Evolutionary conservation across 2,888 invertebrate species (phyloP), one percentile per base, ranked within the genome.

Genomic region (Lepidochrysops patricia): DNA sequence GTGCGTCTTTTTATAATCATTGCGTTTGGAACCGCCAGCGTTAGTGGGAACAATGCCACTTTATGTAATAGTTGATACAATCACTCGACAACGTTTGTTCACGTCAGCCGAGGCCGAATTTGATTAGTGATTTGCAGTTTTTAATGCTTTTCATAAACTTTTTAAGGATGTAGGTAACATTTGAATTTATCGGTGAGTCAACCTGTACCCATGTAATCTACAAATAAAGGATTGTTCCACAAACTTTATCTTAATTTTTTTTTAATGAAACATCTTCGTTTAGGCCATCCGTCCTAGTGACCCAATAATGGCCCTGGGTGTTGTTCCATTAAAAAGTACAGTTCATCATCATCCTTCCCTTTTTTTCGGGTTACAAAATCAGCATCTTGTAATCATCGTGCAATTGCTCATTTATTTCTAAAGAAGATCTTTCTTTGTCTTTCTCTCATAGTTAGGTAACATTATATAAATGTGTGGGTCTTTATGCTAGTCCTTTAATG

Each of bases 1-100:
- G 27, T 52, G 26, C 52, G 52, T 52, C 26, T 27, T 52, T 26
- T 25, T 50, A 13, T 50, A 26, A 50, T 26, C n/a, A 43, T 26
- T 50, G 1, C 13, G 26, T 26, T 50, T n/a, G 7, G 25, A 26
- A n/a, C 25, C 26, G 7, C 26, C 26, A 50, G 15, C 50, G 25
- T 50, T 13, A 29, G 13, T 2, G 27, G 13, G 29, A 54, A 54
- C 54, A 54, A 54, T 54, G 19, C 29, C 12, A 32, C 32, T 32
- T 54, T 54, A 54, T 32, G 54, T 54, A 54, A 54, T n/a, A n/a
- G n/a, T n/a, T n/a, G n/a, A n/a, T 12, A 54, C 29, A 29, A 29
- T 50, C 50, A 9, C 7, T 29, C 12, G 0, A 49, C 54, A 54
- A 26, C 25, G 26, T 50, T 25, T 13, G 54, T 54, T 32, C 15